Base-by-base conservation (phyloP, 2,797 vertebrate genomes). In the Propithecus perrieri region DNA sequence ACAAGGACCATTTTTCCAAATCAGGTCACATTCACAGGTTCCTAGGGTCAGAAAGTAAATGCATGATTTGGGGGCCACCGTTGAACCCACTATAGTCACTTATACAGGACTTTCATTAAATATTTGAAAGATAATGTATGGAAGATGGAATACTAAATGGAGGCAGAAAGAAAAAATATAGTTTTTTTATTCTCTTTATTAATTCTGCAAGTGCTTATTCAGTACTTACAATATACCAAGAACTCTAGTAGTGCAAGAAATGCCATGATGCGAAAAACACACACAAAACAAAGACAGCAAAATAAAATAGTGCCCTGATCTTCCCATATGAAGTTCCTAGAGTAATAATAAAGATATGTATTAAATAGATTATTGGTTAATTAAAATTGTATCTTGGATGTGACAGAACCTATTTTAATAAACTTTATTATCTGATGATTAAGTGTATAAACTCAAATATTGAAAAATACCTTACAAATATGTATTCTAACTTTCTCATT, bases 351-450 rank as follows among this genome's bases (percentile, higher is more conserved):
- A 93, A 85, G 7, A 35, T 33, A 84, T 22, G 86, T 24, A 74
- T 79, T 87, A 95, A 93, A 38, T 59, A 15, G n/a, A 78, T 74
- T 50, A 91, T 46, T 59, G 38, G 78, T 90, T 75, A 92, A 85
- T 72, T 59, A 57, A 91, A 94, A 75, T 59, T 93, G 22, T 72
- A 7, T 76, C 48, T 63, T 12, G 33, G 17, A 28, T 71, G 28
- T 53, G 35, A 91, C 35, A 17, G 93, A 93, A 11, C 15, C 24
- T 48, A 90, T 80, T 84, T 5, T 53, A 53, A 57, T 74, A 89
- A 48, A 33, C 30, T 50, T 61, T 92, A 2, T 83, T 61, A 78
- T 41, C 15, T 85, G 83, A 63, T 91, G 26, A 72, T 74, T 89
- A 93, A 80, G 46, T 55, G 67, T 92, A 95, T 65, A 53, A 89